Base-by-base conservation (phyloP, 23 tunicate genomes). In the Ciona savignyi region DNA sequence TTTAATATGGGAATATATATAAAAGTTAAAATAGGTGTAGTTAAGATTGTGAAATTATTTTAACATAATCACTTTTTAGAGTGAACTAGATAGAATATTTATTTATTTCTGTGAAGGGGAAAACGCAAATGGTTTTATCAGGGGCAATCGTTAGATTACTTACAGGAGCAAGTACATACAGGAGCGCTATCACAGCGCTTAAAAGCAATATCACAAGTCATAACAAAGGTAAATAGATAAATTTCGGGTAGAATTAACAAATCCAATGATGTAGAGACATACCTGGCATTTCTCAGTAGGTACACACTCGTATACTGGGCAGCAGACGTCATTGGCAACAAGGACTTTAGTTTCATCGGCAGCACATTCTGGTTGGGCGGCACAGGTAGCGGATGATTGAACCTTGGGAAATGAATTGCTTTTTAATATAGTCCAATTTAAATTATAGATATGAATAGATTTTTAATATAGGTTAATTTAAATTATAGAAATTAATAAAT, bases 291-390 rank as follows among this genome's bases (percentile, higher is more conserved):
- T 82, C 33, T 86, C 85, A 3, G 60, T 29, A 4, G 95, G 78
- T 25, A 86, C 75, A 64, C 99, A 94, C 60, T 88, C 80, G 66
- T 78, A 84, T 3, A 79, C 85, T 24, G 90, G 89, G 65, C 99
- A 94, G 74, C 99, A 87, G 4, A 74, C 32, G 56, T 33, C 83
- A 27, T 62, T 79, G 0, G 56, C 76, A 33, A 87, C 72, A 25
- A 34, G 35, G 9, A 78, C 79, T 60, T 22, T 19, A 9, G 33
- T 82, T 79, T 94, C 95, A 33, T 66, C 83, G 0, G 62, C 73
- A 33, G 32, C 67, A 65, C 99, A 94, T 25, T 29, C 33, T 29
- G 72, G 70, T 65, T 28, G 34, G 19, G 60, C 64, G 9, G 86
- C 27, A 62, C 97, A 91, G 23, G 85, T 60, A 6, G 33, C 72